Conservation (phyloP, 2,888 invertebrate genomes). For the Catocala nupta region DNA sequence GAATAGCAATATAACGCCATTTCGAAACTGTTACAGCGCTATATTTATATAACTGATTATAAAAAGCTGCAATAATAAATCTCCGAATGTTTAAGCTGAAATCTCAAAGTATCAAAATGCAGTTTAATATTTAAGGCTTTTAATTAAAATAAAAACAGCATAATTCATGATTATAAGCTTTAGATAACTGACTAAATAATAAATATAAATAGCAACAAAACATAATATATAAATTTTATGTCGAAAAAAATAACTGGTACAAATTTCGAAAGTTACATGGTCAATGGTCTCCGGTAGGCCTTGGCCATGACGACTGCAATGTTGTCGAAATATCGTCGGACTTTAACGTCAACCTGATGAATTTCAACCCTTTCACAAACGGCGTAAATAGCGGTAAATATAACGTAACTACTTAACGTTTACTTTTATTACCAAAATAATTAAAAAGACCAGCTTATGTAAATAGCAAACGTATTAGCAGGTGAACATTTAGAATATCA, state of each 20-base stretch:
- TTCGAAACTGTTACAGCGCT: slow-evolving; percentile 35
- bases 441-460: neutral
- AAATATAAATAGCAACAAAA: slow-evolving; percentile 17
- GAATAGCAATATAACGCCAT: slow-evolving; percentile 30
- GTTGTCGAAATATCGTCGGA: slow-evolving; percentile 48
- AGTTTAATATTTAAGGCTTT: too few relatives aligned
- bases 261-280: slow-evolving; percentile 53
- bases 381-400: slow-evolving; percentile 11
- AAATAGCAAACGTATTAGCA: slow-evolving; percentile 4
- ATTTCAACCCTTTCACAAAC: slow-evolving; percentile 44
- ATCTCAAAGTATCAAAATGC: neutral
- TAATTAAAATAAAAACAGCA: neutral
- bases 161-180: neutral
- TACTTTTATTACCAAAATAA: slow-evolving; percentile 8
- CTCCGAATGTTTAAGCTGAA: too few relatives aligned
- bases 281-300: slow-evolving; percentile 50
- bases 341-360: slow-evolving; percentile 29
- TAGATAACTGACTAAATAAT: neutral
- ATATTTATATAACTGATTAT: slow-evolving; percentile 30
- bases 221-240: slow-evolving; percentile 12
- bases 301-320: slow-evolving; percentile 54
- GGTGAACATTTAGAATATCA: slow-evolving; percentile 7
- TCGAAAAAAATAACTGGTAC: slow-evolving; percentile 41
- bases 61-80: slow-evolving; percentile 16
- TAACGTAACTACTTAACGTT: slow-evolving; percentile 19